Conservation (phyloP, 2,888 invertebrate species). For the Heliconius charithonia region DNA sequence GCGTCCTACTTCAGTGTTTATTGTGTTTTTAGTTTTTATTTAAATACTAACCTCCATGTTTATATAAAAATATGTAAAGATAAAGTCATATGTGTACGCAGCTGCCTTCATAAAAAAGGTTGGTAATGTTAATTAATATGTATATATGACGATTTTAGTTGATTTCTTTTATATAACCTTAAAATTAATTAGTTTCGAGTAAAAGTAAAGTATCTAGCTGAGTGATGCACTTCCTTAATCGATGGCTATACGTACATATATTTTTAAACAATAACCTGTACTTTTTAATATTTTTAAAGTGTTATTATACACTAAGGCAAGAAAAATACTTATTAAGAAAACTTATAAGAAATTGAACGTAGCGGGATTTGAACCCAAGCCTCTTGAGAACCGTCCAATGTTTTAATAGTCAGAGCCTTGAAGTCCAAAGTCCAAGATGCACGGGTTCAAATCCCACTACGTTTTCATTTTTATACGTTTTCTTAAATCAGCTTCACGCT, state of each 20-base stretch:
- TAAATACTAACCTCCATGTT: constrained; percentile 29
- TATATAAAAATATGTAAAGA: constrained; percentile 24
- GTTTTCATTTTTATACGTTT: constrained; percentile 23
- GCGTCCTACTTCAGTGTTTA: constrained; percentile 32
- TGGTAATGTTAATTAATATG: constrained; percentile 13
- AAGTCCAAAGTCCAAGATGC: no score
- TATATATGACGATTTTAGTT: not conserved
- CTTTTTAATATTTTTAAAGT: not conserved
- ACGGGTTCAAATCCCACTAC: no score
- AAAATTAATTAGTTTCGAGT: not conserved
- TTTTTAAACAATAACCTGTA: constrained; percentile 40
- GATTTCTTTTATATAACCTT: not conserved
- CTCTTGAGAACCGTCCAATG: no score
- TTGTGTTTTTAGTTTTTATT: constrained; percentile 8
- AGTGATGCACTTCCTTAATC: constrained; percentile 52
- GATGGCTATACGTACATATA: constrained; percentile 50
- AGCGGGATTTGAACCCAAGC: no score
- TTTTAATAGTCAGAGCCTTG: no score
- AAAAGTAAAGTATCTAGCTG: constrained; percentile 1
- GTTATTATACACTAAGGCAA: no score
- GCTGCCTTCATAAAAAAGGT: constrained; percentile 29
- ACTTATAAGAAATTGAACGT: no score
- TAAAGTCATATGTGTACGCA: constrained; percentile 19
- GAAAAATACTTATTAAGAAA: no score
- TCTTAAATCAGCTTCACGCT: no score